phyloP scores from a whole-genome alignment of 23 tunicate species.

The Trididemnum nubilum region DNA sequence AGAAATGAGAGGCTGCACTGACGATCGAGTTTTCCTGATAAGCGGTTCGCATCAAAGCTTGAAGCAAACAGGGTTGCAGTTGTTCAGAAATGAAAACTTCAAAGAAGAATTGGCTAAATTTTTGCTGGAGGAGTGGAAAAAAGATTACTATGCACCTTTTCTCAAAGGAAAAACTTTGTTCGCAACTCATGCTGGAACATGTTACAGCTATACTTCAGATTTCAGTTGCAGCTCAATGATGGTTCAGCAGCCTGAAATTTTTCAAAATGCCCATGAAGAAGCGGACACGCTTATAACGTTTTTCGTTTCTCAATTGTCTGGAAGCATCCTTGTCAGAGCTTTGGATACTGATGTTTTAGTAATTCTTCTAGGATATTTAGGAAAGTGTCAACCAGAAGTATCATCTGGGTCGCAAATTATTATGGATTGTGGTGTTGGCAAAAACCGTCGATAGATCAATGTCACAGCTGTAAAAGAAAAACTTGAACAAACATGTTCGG shows the following conservation, averaged over 20 bases:
- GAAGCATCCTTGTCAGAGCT: not conserved
- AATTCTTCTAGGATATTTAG: not conserved
- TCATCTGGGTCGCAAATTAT: not conserved
- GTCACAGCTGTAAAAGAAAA: no score
- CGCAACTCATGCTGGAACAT: not conserved
- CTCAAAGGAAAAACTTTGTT: not conserved
- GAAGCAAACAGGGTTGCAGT: no score
- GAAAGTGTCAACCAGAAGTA: not conserved
- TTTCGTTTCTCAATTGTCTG: not conserved
- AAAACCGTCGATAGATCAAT: no score
- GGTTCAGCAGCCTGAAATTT: not conserved
- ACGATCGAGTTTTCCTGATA: no score
- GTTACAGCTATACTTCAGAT: not conserved
- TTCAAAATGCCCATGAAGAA: not conserved
- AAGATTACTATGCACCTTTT: not conserved
- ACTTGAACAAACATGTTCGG: no score
- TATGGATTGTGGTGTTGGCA: not conserved
- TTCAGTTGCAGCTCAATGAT: not conserved
- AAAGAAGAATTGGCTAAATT: not conserved
- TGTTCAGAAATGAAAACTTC: not conserved
- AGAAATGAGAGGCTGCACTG: no score
- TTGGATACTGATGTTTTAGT: not conserved
- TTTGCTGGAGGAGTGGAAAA: not conserved
- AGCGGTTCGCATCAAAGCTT: no score
- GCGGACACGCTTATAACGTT: not conserved